Evolutionary conservation across 2,888 invertebrate species (phyloP), one percentile per base, ranked within the genome.

Genomic region (Tubulanus polymorphus): DNA sequence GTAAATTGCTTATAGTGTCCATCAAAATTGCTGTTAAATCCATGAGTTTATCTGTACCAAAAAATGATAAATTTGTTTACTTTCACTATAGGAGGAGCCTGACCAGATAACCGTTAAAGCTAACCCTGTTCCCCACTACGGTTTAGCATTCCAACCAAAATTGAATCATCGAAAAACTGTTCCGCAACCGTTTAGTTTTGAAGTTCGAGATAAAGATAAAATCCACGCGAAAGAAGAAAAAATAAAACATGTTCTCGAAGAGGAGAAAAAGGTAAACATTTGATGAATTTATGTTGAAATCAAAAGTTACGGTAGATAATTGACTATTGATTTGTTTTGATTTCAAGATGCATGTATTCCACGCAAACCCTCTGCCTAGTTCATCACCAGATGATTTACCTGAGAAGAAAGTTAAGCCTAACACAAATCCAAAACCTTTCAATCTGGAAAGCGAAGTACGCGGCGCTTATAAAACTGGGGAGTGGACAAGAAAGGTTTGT

Each of bases 311-410:
- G 1, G 37, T 35, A n/a, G 32, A 47, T 26, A 3, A 6, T 3
- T 32, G 32, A 35, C 20, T 20, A 5, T 12, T 85, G 86, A 60
- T 84, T 85, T 57, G 75, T 86, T 32, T 85, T 83, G 66, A 84
- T 85, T 71, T 81, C 83, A n/a, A 85, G 71, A 81, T 83, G 0
- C 79, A 83, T 1, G 84, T 84, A 62, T 90, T 90, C 68, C 87
- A 86, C 74, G 89, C 89, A 0, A 85, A 86, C 50, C 88, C 88
- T 0, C 71, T 85, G 15, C 88, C 88, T 0, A 65, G 84, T 67
- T 63, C 63, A 1, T 69, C 84, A 76, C 73, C 63, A 1, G n/a
- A n/a, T n/a, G 67, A 66, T 20, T 60, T 79, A 35, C 78, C 80
- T 0, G 62, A 65, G 5, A 76, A 72, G 60, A 65, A 68, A 41